Base-by-base conservation (phyloP, 2,797 vertebrate species). In the Eurystomus glaucurus region DNA sequence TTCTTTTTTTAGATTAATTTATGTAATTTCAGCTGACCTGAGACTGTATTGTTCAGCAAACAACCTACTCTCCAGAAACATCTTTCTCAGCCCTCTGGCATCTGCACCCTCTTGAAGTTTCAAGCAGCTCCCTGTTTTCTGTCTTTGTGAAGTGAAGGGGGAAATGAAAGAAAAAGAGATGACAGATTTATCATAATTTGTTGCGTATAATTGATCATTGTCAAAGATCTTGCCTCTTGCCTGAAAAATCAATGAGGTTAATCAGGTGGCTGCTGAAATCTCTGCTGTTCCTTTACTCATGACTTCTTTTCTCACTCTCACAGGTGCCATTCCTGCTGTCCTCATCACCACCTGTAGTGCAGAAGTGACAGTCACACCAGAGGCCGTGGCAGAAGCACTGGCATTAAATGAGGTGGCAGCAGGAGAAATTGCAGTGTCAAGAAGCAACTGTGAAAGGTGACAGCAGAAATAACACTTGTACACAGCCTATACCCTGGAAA, bases 81-180 rank as follows among this genome's bases (percentile, higher is more conserved):
- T 64, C 39, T 94, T 85, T 22, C 48, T 95, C 92, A 96, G 57
- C 65, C 61, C 10, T 88, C 58, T 84, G 50, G 54, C 93, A 95
- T 79, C 81, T 91, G 87, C 43, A 90, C 15, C 23, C 88, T 90
- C 87, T 90, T 87, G 79, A 88, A 62, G 21, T 58, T 88, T 86
- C 71, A 95, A 96, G 61, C 26, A 71, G 39, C 21, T 88, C 79
- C 54, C 28, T 83, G 48, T 90, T 91, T 80, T 75, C 78, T 94
- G 26, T 78, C 54, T 69, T 50, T 90, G 25, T 74, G 65, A 90
- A 81, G 23, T 41, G 9, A 93, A 76, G 23, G 14, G 14, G 12
- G 21, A 88, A 92, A 69, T 48, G 9, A 72, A 89, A 91, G 25
- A 23, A 65, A 83, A 85, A 90, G 13, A 66, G 18, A 76, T 60